phyloP scores from a whole-genome alignment of 1,140 invertebrate genomes.

The Chironomus tepperi region DNA sequence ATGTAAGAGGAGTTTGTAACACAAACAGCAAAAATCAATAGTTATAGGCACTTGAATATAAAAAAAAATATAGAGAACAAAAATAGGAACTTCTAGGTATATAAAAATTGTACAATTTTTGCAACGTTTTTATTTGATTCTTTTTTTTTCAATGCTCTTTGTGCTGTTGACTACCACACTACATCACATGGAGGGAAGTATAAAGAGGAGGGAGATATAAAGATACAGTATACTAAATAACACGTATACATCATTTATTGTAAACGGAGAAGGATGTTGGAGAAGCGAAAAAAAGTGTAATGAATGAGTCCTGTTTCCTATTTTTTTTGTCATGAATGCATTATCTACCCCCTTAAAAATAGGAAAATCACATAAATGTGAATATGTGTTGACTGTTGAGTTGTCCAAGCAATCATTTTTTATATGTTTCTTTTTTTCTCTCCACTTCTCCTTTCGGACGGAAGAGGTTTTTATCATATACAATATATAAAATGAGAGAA shows the following conservation, averaged over 20 bases:
- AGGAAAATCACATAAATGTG: background rate
- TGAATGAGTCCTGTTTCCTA: background rate
- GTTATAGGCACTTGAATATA: background rate
- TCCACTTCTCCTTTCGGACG: background rate
- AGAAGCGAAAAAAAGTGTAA: constrained; percentile 29
- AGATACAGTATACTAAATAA: background rate
- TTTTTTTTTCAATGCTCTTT: constrained; percentile 10
- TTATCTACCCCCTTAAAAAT: background rate
- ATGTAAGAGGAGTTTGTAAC: background rate
- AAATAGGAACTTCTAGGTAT: background rate
- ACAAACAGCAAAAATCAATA: constrained; percentile 15
- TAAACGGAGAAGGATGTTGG: constrained; percentile 24
- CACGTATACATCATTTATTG: too few relatives aligned
- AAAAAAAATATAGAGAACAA: background rate
- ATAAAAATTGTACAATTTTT: constrained; percentile 17
- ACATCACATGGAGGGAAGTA: background rate
- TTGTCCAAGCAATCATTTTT: constrained; percentile 4
- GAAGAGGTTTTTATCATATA: background rate
- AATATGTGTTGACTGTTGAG: background rate
- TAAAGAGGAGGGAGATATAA: background rate
- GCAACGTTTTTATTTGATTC: background rate
- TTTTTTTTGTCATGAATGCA: background rate
- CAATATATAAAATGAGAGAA: background rate
- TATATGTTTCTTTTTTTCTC: background rate
- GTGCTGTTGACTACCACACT: constrained; percentile 9